These are phyloP conservation scores for Echinometra lucunter DNA, from an alignment of 53 echinoderm and acorn worm species.

Conservation along the genomic window DNA sequence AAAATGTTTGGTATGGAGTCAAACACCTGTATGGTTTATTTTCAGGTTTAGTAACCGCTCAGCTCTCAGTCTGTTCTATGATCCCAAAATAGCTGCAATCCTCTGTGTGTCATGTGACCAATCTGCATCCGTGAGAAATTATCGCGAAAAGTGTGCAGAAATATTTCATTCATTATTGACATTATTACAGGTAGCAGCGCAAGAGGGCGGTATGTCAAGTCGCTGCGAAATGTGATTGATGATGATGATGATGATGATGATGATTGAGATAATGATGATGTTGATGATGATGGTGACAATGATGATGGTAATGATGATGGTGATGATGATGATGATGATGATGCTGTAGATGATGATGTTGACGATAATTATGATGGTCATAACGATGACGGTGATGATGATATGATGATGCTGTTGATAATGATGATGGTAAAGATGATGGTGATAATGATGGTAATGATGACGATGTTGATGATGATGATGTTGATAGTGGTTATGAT, in stretches of 20 bases:
- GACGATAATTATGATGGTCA: not conserved
- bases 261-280: not conserved
- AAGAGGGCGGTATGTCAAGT: conserved; percentile 18
- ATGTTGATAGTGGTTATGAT: too few relatives aligned
- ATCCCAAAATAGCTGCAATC: not conserved
- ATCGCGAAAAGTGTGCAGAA: conserved; percentile 48
- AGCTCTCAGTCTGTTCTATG: not conserved
- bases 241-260: not conserved
- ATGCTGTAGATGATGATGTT: not conserved
- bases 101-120: conserved; percentile 19
- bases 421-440: not conserved
- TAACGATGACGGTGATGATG: not conserved
- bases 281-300: not conserved
- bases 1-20: not conserved
- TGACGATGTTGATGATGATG: not conserved
- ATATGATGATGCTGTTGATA: not conserved
- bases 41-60: not conserved
- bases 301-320: not conserved
- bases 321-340: conserved; percentile 2
- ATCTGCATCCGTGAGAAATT: conserved; percentile 44
- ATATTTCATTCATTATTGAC: conserved; percentile 55
- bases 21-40: not conserved
- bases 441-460: not conserved
- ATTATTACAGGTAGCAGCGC: not conserved
- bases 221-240: not conserved